phyloP scores from a whole-genome alignment of 2,888 invertebrate species.

The Frankliniella intonsa region DNA sequence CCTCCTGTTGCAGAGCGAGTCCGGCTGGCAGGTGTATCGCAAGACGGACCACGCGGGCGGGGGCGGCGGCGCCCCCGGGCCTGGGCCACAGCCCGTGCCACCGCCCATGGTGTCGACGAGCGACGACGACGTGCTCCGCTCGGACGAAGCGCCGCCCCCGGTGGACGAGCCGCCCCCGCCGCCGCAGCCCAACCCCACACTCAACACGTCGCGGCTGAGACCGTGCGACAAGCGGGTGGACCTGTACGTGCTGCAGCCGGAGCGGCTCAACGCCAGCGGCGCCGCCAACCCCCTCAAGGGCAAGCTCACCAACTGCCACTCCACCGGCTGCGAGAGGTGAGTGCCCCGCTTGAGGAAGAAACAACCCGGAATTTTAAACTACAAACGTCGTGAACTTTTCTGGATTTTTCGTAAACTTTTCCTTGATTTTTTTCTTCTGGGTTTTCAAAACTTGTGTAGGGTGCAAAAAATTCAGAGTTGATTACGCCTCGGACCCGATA shows the following conservation, averaged over 20 bases:
- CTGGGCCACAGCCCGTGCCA: neutral
- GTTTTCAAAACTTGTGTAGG: neutral
- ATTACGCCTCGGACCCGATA: neutral
- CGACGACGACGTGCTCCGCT: conserved; percentile 27
- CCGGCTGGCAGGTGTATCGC: neutral
- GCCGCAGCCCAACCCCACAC: conserved; percentile 10
- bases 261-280: conserved; percentile 69
- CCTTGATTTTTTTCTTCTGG: too few relatives aligned
- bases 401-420: too few relatives aligned
- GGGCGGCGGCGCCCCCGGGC: conserved; percentile 41
- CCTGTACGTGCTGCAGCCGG: conserved; percentile 77
- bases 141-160: conserved; percentile 45
- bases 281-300: conserved; percentile 81
- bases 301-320: conserved; percentile 81
- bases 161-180: conserved; percentile 40
- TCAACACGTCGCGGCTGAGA: conserved; percentile 49
- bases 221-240: conserved; percentile 85
- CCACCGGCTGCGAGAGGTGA: conserved; percentile 80
- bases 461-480: neutral
- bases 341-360: conserved; percentile 11
- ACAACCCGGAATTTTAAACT: neutral
- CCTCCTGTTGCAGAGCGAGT: conserved; percentile 40
- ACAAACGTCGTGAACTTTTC: too few relatives aligned
- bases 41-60: conserved; percentile 43
- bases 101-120: conserved; percentile 18